Evolutionary conservation across 2,113 vertebrate species (phyloP), one percentile per base, ranked within the genome.

Genomic region (Panthera uncia): DNA sequence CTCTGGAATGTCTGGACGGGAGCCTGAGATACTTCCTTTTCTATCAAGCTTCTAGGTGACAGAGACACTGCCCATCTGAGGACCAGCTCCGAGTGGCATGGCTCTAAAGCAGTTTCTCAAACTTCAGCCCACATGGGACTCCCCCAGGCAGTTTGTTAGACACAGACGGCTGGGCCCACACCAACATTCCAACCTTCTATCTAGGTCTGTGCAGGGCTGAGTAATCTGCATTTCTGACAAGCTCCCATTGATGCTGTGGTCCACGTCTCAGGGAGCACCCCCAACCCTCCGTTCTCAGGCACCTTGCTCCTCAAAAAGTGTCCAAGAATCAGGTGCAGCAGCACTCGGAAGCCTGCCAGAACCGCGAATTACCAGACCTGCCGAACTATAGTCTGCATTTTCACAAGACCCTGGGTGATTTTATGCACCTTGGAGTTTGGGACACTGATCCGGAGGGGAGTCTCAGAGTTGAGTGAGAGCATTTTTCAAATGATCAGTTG

Each of bases 61-160:
- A 87, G 61, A 91, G 11, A 18, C 10, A 7, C 8, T 50, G 5
- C 55, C 8, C 1, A 2, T 1, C 2, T 11, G 7, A 78, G 36
- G 19, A 50, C 36, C 55, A 36, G 66, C 3, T 71, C 33, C 1
- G 21, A 29, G 23, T 2, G 4, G 2, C 3, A 0, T 36, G 19
- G n/a, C 5, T 88, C 36, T 1, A 29, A 25, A 57, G 31, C 16
- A 33, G 19, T 61, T 78, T 57, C 61, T 69, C 85, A 61, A 38
- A n/a, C 31, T 50, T 63, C 11, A 68, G 50, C 0, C 0, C 4
- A 7, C 38, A 14, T 1, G 1, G 83, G 15, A 48, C 29, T 50
- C 15, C 78, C 25, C 61, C 0, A 0, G 16, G 82, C 11, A 27
- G 18, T n/a, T 36, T 25, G 33, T 18, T 45, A 61, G 78, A 33